Conservation (phyloP, 2,113 vertebrate genomes). For the Gadus macrocephalus region DNA sequence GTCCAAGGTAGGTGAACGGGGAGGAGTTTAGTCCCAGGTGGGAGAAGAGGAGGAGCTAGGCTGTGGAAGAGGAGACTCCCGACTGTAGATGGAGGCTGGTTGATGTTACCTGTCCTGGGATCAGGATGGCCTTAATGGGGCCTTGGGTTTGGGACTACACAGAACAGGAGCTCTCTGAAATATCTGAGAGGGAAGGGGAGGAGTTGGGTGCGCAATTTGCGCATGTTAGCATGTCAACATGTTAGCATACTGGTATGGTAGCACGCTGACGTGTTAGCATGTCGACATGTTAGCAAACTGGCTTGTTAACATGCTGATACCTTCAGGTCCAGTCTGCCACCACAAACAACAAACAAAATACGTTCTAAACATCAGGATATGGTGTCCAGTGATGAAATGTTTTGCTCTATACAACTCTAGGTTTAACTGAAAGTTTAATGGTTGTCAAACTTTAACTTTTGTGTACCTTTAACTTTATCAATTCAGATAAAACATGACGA, state of each 20-base stretch:
- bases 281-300: no score
- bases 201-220: slow-evolving; percentile 23
- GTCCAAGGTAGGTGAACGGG: no score
- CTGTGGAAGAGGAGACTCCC: not conserved
- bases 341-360: no score
- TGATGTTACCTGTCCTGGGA: not conserved
- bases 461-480: no score
- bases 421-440: no score
- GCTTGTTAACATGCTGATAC: not conserved
- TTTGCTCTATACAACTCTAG: no score
- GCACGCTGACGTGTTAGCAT: not conserved
- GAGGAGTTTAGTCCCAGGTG: no score
- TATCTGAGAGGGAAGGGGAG: slow-evolving; percentile 67
- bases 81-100: not conserved
- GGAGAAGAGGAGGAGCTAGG: not conserved
- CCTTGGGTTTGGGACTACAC: slow-evolving; percentile 60
- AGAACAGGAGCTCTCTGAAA: slow-evolving; percentile 82
- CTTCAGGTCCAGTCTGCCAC: no score
- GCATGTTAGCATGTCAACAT: slow-evolving; percentile 23
- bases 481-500: no score
- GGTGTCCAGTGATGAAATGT: no score
- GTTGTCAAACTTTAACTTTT: no score
- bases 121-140: slow-evolving; percentile 57
- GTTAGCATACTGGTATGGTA: not conserved
- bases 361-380: no score